phyloP scores from a whole-genome alignment of 2,113 vertebrate species.

The Sapayoa aenigma region DNA sequence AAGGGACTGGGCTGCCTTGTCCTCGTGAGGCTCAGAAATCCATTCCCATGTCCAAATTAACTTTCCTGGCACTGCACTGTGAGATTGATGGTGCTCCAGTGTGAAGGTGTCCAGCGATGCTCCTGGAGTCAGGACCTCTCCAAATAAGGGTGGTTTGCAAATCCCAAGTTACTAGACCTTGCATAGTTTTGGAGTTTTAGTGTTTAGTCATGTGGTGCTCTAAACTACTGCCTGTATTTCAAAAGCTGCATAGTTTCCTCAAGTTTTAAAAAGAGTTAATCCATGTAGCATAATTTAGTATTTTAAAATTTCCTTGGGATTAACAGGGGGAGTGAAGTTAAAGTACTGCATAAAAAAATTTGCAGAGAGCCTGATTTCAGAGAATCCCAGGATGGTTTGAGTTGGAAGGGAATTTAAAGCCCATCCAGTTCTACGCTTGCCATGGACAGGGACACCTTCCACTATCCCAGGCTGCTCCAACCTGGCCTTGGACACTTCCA shows the following conservation, averaged over 20 bases:
- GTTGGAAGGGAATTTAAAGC: fast-evolving
- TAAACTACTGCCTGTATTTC: not conserved
- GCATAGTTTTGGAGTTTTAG: fast-evolving
- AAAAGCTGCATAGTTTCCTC: not conserved
- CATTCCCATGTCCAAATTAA: not conserved
- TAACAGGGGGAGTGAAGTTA: not conserved
- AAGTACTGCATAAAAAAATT: not conserved
- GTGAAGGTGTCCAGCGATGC: not conserved
- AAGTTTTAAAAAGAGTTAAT: not conserved
- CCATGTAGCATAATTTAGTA: not conserved
- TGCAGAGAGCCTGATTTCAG: not conserved
- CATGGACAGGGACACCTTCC: not conserved
- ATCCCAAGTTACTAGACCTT: not conserved
- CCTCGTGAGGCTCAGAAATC: not conserved
- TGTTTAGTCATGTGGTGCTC: not conserved
- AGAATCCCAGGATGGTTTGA: not conserved
- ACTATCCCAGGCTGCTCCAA: not conserved
- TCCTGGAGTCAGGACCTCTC: not conserved
- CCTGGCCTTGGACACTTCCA: not conserved
- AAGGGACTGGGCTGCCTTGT: not conserved
- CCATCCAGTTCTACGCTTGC: fast-evolving
- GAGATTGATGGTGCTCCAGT: not conserved
- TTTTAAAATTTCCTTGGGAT: not conserved
- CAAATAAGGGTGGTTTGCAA: not conserved
- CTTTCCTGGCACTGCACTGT: not conserved